A percentile compares a stretch with the other conserved stretches of the same genome.
Evolutionary conservation across 2,888 invertebrate genomes (phyloP).

Genomic region (Lasioglossum figueresi): DNA sequence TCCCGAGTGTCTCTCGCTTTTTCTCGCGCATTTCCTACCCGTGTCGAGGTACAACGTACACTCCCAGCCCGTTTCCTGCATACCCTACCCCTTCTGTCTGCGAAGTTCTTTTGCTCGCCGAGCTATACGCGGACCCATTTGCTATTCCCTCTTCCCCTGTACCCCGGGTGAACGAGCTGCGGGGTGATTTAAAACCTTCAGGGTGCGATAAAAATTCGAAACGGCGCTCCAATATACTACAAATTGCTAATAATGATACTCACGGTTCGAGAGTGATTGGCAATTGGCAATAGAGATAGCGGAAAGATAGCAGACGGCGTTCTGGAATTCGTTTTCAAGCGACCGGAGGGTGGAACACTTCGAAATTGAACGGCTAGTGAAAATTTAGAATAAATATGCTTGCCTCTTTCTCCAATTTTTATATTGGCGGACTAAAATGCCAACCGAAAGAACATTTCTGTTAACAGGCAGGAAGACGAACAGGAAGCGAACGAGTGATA

Average conservation of each 20-base stretch:
- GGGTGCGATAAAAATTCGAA: not conserved
- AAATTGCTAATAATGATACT: not conserved
- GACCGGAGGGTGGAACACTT: not conserved
- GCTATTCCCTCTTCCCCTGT: constrained; percentile 33
- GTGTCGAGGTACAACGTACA: constrained; percentile 49
- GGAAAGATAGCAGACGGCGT: no score
- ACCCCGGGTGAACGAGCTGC: not conserved
- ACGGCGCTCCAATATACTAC: not conserved
- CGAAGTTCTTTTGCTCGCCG: constrained; percentile 20
- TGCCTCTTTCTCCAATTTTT: no score
- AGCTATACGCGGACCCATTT: constrained; percentile 34
- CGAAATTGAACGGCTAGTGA: not conserved
- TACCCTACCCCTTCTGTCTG: not conserved
- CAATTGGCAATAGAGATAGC: not conserved
- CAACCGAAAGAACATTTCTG: not conserved
- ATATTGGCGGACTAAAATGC: no score
- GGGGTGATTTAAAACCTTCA: not conserved
- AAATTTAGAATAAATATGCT: not conserved
- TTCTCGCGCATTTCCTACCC: constrained; percentile 74
- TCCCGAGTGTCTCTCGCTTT: constrained; percentile 69
- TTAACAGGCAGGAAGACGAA: no score
- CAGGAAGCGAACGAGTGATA: not conserved
- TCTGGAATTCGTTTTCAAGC: no score
- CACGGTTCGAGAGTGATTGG: not conserved
- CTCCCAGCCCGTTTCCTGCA: constrained; percentile 20